Base-by-base conservation (phyloP, 2,888 invertebrate species). In the Diploptera punctata region DNA sequence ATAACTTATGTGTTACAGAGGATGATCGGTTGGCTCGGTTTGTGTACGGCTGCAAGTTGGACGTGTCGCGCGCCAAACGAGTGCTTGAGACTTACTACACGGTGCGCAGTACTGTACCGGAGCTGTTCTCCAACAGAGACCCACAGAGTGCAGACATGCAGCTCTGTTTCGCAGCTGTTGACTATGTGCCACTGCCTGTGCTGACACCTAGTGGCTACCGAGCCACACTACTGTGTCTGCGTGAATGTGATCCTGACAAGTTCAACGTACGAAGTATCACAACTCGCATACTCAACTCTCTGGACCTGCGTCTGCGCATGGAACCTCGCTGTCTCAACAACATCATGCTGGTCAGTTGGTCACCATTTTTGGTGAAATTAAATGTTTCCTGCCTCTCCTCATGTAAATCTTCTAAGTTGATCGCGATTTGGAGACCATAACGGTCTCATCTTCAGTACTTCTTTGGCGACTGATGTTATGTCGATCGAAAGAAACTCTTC, bases 41-140 rank as follows among this genome's bases (percentile, higher is more conserved):
- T 73, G 77, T 83, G 26, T 82, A 81, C 65, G 81, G 83, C 2
- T 83, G 83, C 75, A 83, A 83, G 76, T 82, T 82, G 76, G 83
- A 81, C 73, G 74, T 82, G 13, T 83, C 83, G 68, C 77, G 80
- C 70, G 82, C 82, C 69, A 83, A 83, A 76, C 76, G 77, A 65
- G 80, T 82, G 65, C 74, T 83, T 44, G 83, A 83, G 69, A 78
- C 81, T 75, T 83, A 83, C 72, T 83, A 80, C 75, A 81, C 80
- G 65, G 81, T 79, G 0, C 79, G 83, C 18, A 80, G 82, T 3
- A 80, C 79, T 0, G 67, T 82, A 4, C 80, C 82, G 0, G 83
- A 83, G 77, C 82, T 83, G 73, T 83, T 83, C 73, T 73, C 78
- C 0, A 68, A 76, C 33, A 79, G 83, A n/a, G 82, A 83, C 79